phyloP scores from a whole-genome alignment of 2,113 vertebrate species.

The Corynorhinus townsendii region DNA sequence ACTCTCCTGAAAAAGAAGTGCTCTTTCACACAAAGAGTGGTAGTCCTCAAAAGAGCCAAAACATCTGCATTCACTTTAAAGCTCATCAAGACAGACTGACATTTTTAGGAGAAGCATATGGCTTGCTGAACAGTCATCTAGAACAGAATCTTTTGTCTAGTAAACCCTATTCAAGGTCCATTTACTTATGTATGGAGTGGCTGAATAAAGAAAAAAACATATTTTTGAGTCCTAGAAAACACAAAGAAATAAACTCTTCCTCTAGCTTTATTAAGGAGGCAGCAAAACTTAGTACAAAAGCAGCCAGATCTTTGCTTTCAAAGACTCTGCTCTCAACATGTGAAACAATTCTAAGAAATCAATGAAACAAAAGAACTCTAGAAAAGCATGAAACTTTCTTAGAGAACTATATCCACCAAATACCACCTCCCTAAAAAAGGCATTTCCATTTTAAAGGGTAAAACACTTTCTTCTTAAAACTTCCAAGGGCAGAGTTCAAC shows the following conservation, averaged over 20 bases:
- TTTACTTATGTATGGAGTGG: conserved; percentile 62
- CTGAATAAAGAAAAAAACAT: conserved; percentile 55
- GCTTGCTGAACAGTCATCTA: conserved; percentile 69
- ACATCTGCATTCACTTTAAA: conserved; percentile 75
- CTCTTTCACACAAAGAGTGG: conserved; percentile 58
- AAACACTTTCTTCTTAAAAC: conserved; percentile 70
- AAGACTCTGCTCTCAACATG: conserved; percentile 3
- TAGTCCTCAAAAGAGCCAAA: conserved; percentile 58
- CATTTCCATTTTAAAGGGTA: conserved; percentile 69
- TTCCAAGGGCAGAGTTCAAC: conserved; percentile 73
- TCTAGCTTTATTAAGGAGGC: conserved; percentile 48
- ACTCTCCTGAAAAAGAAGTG: conserved; percentile 57
- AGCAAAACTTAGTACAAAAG: conserved; percentile 46
- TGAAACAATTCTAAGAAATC: conserved; percentile 56
- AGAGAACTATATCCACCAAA: conserved; percentile 48
- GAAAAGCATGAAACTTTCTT: conserved; percentile 63
- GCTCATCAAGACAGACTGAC: conserved; percentile 71
- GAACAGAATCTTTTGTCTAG: conserved; percentile 71
- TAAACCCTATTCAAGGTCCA: conserved; percentile 63
- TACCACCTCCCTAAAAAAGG: conserved; percentile 61
- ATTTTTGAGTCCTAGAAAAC: conserved; percentile 65
- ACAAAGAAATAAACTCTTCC: conserved; percentile 61
- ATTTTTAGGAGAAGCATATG: conserved; percentile 74
- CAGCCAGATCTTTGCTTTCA: conserved; percentile 24
- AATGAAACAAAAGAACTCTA: conserved; percentile 60